Evolutionary conservation across 2,113 vertebrate species (phyloP).

Genomic region (Odontophorus gujanensis): DNA sequence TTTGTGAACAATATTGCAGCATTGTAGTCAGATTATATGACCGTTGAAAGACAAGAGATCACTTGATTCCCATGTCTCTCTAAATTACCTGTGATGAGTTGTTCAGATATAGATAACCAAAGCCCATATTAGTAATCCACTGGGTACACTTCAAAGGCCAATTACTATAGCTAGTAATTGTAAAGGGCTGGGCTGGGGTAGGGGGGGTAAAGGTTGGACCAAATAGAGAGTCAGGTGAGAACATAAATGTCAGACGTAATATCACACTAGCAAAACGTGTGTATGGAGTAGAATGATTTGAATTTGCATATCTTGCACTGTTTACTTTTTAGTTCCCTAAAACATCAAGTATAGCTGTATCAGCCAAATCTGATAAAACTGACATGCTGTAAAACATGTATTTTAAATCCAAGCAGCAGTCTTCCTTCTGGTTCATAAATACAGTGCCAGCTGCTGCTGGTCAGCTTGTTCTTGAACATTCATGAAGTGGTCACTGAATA

Average conservation of each 20-base stretch:
- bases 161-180: background rate
- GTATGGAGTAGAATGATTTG: background rate
- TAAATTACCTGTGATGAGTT: background rate
- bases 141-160: background rate
- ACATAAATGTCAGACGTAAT: background rate
- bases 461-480: background rate
- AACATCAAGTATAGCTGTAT: background rate
- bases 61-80: background rate
- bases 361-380: slow-evolving; percentile 35
- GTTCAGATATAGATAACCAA: background rate
- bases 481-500: fast-evolving
- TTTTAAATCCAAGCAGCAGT: slow-evolving; percentile 19
- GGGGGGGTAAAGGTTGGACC: background rate
- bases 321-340: slow-evolving; percentile 34
- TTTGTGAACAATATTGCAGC: background rate
- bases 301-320: slow-evolving; percentile 23
- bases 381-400: slow-evolving; percentile 10
- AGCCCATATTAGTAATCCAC: background rate
- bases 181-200: background rate
- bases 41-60: background rate
- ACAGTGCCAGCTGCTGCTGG: background rate
- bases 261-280: background rate
- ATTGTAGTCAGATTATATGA: background rate
- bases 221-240: background rate
- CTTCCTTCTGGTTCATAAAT: slow-evolving; percentile 25